phyloP scores from a whole-genome alignment of 2,888 invertebrate genomes.

The Tachystola acroxantha region DNA sequence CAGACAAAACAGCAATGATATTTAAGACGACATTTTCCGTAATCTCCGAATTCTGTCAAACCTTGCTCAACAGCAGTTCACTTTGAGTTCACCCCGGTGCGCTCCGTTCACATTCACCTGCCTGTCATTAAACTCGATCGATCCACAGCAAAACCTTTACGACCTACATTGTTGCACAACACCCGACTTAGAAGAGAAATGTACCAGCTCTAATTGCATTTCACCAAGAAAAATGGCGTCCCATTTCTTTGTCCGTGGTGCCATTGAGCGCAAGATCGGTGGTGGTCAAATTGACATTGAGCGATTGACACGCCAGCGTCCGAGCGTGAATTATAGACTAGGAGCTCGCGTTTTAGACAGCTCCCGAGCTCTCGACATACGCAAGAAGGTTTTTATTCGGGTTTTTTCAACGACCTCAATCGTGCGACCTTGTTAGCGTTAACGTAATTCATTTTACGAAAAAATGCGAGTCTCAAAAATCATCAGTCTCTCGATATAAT shows the following conservation, averaged over 20 bases:
- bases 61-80: too few relatives aligned
- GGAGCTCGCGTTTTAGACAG: slow-evolving; percentile 40
- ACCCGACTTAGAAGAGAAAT: slow-evolving; percentile 44
- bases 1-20: too few relatives aligned
- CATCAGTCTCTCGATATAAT: slow-evolving; percentile 4
- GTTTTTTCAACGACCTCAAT: slow-evolving; percentile 9
- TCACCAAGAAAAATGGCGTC: slow-evolving; percentile 59
- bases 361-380: slow-evolving; percentile 23
- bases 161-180: slow-evolving; percentile 44
- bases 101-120: too few relatives aligned
- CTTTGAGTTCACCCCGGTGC: too few relatives aligned
- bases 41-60: too few relatives aligned
- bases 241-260: slow-evolving; percentile 55
- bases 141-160: slow-evolving; percentile 12
- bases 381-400: slow-evolving; percentile 14
- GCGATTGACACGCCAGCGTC: slow-evolving; percentile 48
- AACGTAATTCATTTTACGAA: slow-evolving; percentile 13
- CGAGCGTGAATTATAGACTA: slow-evolving; percentile 48
- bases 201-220: slow-evolving; percentile 62
- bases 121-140: neutral
- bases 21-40: too few relatives aligned
- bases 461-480: slow-evolving; percentile 12
- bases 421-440: neutral
- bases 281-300: slow-evolving; percentile 55
- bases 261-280: slow-evolving; percentile 47